phyloP scores from a whole-genome alignment of 23 tunicate species.

The Trididemnum nubilum region DNA sequence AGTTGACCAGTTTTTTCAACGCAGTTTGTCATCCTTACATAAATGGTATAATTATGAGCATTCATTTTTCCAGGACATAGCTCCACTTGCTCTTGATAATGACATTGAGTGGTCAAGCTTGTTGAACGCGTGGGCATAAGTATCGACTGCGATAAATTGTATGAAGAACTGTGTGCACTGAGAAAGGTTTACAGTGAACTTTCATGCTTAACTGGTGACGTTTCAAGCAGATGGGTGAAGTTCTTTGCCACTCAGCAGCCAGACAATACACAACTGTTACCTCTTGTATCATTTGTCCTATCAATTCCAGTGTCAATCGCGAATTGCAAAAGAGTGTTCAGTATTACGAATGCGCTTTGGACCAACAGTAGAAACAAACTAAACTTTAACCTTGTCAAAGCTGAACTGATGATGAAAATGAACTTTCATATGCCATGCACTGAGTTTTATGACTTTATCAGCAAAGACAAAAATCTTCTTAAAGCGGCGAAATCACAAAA shows the following conservation, averaged over 20 bases:
- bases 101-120: constrained; percentile 20
- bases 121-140: constrained; percentile 16
- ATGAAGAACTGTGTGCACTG: constrained; percentile 11
- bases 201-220: no score
- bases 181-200: neutral
- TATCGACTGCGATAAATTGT: constrained; percentile 12
- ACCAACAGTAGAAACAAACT: constrained; percentile 23
- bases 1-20: constrained; percentile 25
- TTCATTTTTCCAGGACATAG: constrained; percentile 16
- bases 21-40: constrained; percentile 22
- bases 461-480: no score
- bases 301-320: constrained; percentile 23
- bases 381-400: no score
- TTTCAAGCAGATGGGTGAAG: no score
- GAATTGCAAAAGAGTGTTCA: no score
- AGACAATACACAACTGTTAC: constrained; percentile 25
- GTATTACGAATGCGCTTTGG: constrained; percentile 13
- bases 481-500: no score
- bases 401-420: no score
- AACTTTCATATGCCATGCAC: no score
- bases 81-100: constrained; percentile 19
- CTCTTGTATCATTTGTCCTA: constrained; percentile 15
- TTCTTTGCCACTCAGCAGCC: constrained; percentile 30
- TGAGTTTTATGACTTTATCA: no score
- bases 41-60: constrained; percentile 7